Evolutionary conservation across 2,797 vertebrate species (phyloP), one percentile per base, ranked within the genome.

Genomic region (Chelmon rostratus): DNA sequence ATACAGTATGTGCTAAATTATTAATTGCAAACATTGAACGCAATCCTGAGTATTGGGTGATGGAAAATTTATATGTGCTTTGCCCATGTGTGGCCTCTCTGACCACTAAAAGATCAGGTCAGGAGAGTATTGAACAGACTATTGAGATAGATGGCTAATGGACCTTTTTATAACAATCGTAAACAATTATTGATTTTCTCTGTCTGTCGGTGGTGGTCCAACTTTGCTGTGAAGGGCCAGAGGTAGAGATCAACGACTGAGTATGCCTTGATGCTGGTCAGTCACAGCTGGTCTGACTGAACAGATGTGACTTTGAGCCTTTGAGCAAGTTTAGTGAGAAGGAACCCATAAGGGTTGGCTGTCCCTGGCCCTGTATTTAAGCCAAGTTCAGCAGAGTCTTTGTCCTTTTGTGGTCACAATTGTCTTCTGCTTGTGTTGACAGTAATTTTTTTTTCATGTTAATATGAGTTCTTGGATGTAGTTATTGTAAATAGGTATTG

Each of bases 141-240:
- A 18, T 58, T 19, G 31, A 68, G 71, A 81, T 65, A 62, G 37
- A 72, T 44, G 31, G 15, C 81, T 91, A 91, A 92, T 93, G 90
- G 88, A 67, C 13, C 31, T 66, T 88, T 84, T 88, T 77, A 86
- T 75, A 47, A 83, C 61, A 80, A 53, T 74, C 73, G 31, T 85
- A 88, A 91, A 88, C 58, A 59, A 13, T 68, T 65, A 92, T 90
- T 84, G 88, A 92, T 91, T 69, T 38, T n/a, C 25, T 69, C 15
- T 15, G 12, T 52, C 52, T 75, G 75, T 64, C 52, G 15, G 57
- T 9, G 58, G 44, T 8, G 25, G 37, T 76, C 65, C 54, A 21
- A 23, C 50, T 76, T 38, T 50, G 21, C 47, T 52, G 25, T 33
- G 62, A 75, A 28, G 11, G 38, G 19, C 42, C 28, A 37, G 13